Evolutionary conservation across 2,888 invertebrate genomes (phyloP).

Genomic region (Aphrophora alni): DNA sequence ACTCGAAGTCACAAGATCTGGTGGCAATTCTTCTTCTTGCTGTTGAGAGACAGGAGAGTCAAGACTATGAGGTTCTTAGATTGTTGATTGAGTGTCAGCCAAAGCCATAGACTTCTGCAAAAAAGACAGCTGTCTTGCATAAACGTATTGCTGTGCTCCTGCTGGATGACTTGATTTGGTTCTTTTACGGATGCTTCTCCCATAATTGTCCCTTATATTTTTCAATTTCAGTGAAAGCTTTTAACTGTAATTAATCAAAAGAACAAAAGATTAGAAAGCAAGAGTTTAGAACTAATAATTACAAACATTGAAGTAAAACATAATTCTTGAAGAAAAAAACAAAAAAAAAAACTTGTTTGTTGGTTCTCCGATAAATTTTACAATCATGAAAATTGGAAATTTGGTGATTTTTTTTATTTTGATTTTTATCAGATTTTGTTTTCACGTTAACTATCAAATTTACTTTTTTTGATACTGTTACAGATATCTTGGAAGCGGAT

Average conservation of each 20-base stretch:
- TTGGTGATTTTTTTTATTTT: no score
- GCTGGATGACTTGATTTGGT: slow-evolving; percentile 3
- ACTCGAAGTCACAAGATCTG: no score
- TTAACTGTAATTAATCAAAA: not conserved
- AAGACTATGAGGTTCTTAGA: not conserved
- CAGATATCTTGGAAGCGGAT: no score
- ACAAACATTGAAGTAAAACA: not conserved
- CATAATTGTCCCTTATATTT: not conserved
- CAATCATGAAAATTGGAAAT: no score
- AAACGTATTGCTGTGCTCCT: not conserved
- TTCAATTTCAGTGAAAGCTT: slow-evolving; percentile 22
- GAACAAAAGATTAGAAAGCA: not conserved
- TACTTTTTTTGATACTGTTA: not conserved
- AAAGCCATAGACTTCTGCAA: not conserved
- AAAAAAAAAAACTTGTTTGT: not conserved
- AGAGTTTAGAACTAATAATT: not conserved
- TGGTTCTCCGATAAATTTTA: no score
- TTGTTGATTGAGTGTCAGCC: not conserved
- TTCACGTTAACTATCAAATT: not conserved
- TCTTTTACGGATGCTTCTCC: not conserved
- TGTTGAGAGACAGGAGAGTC: not conserved
- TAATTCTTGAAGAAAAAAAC: not conserved
- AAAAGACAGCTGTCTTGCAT: not conserved
- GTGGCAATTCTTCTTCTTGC: no score
- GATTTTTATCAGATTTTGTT: no score